Percentiles rank a stretch among this genome's conserved stretches.
phyloP scores from a whole-genome alignment of 1,140 invertebrate genomes.

The Anoplophora glabripennis region DNA sequence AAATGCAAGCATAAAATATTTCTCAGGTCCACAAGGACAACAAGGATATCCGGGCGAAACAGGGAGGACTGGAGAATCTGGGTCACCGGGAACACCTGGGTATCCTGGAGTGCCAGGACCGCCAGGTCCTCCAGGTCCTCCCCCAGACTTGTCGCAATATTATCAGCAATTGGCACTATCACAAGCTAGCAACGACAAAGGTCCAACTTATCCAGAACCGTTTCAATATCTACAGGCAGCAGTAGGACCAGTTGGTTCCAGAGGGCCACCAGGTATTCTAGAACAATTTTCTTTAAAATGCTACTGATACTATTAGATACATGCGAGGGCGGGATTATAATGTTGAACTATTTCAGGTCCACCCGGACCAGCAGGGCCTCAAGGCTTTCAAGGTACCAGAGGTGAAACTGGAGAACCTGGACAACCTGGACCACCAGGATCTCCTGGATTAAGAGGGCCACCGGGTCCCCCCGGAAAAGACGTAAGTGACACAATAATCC shows the following conservation, averaged over 20 bases:
- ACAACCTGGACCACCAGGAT: conserved; percentile 60
- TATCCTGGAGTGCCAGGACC: conserved; percentile 64
- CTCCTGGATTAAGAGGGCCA: conserved; percentile 63
- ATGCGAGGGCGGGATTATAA: too few relatives aligned
- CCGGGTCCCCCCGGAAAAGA: conserved; percentile 75
- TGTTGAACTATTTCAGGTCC: conserved; percentile 48
- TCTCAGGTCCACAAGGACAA: conserved; percentile 42
- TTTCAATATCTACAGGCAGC: conserved; percentile 75
- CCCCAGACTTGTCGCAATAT: conserved; percentile 69
- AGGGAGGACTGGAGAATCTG: conserved; percentile 60
- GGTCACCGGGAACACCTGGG: conserved; percentile 62
- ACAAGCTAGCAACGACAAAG: conserved; percentile 70
- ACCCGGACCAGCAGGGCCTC: conserved; percentile 65
- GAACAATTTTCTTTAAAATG: too few relatives aligned
- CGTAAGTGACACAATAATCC: conserved; percentile 51
- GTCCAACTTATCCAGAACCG: conserved; percentile 61
- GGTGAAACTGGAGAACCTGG: conserved; percentile 75
- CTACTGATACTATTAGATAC: too few relatives aligned
- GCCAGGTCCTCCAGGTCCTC: conserved; percentile 68
- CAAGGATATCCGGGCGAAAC: conserved; percentile 47
- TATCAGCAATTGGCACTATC: conserved; percentile 63
- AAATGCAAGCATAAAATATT: conserved; percentile 7
- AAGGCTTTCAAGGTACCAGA: conserved; percentile 77
- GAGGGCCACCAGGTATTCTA: conserved; percentile 56
- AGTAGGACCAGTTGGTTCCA: conserved; percentile 69